A percentile compares a stretch with the other conserved stretches of the same genome.
Evolutionary conservation across 2,888 invertebrate species (phyloP).

Genomic region (Melieria omissa): DNA sequence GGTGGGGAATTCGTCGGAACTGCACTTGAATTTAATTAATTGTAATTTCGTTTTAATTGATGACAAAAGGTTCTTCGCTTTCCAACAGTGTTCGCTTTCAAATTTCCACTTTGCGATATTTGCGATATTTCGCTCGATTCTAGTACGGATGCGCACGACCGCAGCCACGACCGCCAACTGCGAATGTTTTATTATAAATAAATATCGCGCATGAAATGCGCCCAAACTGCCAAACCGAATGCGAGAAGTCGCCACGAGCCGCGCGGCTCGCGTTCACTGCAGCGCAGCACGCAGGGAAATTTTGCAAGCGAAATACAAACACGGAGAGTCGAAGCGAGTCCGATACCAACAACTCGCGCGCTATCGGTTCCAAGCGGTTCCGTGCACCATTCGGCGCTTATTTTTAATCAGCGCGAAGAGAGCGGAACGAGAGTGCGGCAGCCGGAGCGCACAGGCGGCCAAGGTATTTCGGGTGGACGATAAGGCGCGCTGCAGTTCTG

Average conservation of each 20-base stretch:
- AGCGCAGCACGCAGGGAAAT: slow-evolving; percentile 1
- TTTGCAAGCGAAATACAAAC: slow-evolving; percentile 19
- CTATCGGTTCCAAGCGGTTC: slow-evolving; percentile 61
- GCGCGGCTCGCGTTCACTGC: too few relatives aligned
- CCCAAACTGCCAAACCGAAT: slow-evolving; percentile 16
- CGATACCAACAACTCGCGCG: slow-evolving; percentile 22
- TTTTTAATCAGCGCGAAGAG: slow-evolving; percentile 55
- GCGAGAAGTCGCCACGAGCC: not conserved
- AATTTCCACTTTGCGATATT: too few relatives aligned
- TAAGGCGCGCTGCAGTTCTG: too few relatives aligned
- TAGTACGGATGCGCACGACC: slow-evolving; percentile 2
- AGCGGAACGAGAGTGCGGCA: slow-evolving; percentile 50
- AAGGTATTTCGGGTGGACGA: too few relatives aligned
- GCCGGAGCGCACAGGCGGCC: too few relatives aligned
- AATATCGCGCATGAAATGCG: slow-evolving; percentile 36
- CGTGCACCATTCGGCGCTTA: slow-evolving; percentile 54
- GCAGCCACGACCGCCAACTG: slow-evolving; percentile 32
- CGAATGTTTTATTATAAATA: slow-evolving; percentile 60
- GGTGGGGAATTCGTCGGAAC: too few relatives aligned
- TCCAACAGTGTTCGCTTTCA: too few relatives aligned
- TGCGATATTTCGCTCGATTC: too few relatives aligned
- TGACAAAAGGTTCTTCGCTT: too few relatives aligned
- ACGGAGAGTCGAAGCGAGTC: not conserved
- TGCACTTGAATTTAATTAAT: too few relatives aligned
- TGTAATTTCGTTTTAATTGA: too few relatives aligned